These are phyloP conservation scores for Danaus plexippus DNA, from an alignment of 1,140 invertebrate species.

Conservation along the genomic window DNA sequence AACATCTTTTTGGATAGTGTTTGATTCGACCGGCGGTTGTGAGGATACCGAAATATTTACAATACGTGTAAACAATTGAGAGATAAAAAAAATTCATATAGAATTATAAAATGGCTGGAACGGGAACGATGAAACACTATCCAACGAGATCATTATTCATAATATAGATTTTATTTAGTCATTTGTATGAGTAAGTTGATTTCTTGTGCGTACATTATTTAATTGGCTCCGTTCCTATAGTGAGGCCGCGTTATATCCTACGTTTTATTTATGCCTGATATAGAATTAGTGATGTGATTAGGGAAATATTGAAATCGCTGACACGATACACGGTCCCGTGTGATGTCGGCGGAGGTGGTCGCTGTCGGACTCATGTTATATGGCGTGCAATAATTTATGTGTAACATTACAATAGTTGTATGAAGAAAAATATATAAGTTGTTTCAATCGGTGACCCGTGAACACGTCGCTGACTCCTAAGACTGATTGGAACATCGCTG, in stretches of 20 bases:
- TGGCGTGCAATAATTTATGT: conserved; percentile 66
- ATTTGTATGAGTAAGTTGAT: conserved; percentile 55
- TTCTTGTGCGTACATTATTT: conserved; percentile 45
- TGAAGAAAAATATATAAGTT: conserved; percentile 33
- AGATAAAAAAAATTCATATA: no score
- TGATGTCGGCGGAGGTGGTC: conserved; percentile 29
- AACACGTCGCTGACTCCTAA: conserved; percentile 42
- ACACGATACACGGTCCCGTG: conserved; percentile 36
- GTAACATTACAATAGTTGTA: conserved; percentile 47
- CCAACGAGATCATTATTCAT: conserved; percentile 29
- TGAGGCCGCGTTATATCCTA: conserved; percentile 55
- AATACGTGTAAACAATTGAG: no score
- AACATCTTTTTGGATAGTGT: conserved; percentile 19
- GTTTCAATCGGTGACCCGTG: conserved; percentile 42
- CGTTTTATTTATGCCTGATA: conserved; percentile 59
- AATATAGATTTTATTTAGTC: conserved; percentile 66
- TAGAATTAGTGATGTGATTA: conserved; percentile 32
- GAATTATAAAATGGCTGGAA: no score
- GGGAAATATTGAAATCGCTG: conserved; percentile 25
- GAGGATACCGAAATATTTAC: no score
- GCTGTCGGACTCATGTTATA: conserved; percentile 30
- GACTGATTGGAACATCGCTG: conserved; percentile 55
- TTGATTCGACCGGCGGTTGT: conserved; percentile 13
- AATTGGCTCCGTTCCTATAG: conserved; percentile 62
- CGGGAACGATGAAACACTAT: no score